Base-by-base conservation (phyloP, 2,113 vertebrate genomes). In the Suncus etruscus region DNA sequence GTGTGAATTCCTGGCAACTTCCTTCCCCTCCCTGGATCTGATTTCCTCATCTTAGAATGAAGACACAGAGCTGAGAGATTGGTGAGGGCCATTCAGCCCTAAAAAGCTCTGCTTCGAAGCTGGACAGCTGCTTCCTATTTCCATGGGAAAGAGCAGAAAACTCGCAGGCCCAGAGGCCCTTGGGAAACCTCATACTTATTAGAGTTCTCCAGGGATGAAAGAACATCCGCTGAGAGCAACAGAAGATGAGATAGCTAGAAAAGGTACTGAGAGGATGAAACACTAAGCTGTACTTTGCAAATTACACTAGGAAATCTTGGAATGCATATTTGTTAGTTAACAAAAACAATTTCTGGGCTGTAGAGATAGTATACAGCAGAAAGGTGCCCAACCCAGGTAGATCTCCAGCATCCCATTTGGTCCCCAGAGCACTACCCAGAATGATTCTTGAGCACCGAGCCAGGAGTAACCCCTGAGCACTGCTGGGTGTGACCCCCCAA, bases 81-180 rank as follows among this genome's bases (percentile, higher is more conserved):
- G 29, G 0, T 5, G 63, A 47, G n/a, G 29, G 50, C 61, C 78
- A 75, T 18, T 3, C 66, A 68, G n/a, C 8, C 72, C 47, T 11
- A 76, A 5, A 39, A 47, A n/a, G 68, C 7, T 24, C 54, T 51
- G 65, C 58, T 39, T 39, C 2, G 86, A 81, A 83, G 50, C 76
- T 39, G 12, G 58, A 48, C 78, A 87, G 78, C 85, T 87, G 51
- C 77, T 92, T 90, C 80, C 51, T 86, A 79, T 65, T 83, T 66
- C 87, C 61, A 32, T 39, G 86, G 83, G 39, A 91, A 82, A 82
- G 24, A 86, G 77, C 1, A 89, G 31, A 74, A 85, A 86, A 70
- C 31, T 81, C 51, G 47, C 50, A 45, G 61, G 66, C 45, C 68
- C 48, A 87, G 66, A 87, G 66, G 51, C 75, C 39, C 87, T 75